Conservation (phyloP, 2,797 vertebrate species). For the Columba guinea region DNA sequence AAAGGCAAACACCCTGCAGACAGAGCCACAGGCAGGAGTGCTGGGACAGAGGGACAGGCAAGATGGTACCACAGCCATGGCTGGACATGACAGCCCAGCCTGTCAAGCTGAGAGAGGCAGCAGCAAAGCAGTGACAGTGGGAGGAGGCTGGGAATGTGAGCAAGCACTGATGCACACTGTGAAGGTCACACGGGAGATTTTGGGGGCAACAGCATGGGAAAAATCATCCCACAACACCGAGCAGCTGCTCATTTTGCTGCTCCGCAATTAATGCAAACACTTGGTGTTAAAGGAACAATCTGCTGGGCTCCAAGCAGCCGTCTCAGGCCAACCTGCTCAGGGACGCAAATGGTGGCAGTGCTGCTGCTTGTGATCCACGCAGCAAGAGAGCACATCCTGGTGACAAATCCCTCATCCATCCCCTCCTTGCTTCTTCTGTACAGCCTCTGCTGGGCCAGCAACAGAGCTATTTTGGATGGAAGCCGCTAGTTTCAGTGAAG, state of each 20-base stretch:
- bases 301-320: not conserved
- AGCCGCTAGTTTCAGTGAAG: not conserved
- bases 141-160: not conserved
- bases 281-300: not conserved
- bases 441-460: not conserved
- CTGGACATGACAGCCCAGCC: fast-evolving
- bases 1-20: not conserved
- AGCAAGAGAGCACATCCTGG: not conserved
- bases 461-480: not conserved
- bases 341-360: fast-evolving
- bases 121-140: not conserved
- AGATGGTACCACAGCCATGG: not conserved
- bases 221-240: not conserved
- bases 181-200: not conserved
- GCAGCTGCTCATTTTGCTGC: not conserved
- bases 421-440: not conserved
- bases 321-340: not conserved
- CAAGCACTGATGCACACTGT: not conserved
- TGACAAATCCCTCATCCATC: not conserved
- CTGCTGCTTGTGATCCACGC: not conserved
- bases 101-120: not conserved
- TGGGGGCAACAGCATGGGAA: not conserved
- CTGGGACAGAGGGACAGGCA: not conserved
- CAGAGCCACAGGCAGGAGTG: fast-evolving
- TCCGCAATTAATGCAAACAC: not conserved